These are phyloP conservation scores for Dendronephthya gigantea DNA, from an alignment of 64 coral and sea anemone genomes.

Conservation along the genomic window DNA sequence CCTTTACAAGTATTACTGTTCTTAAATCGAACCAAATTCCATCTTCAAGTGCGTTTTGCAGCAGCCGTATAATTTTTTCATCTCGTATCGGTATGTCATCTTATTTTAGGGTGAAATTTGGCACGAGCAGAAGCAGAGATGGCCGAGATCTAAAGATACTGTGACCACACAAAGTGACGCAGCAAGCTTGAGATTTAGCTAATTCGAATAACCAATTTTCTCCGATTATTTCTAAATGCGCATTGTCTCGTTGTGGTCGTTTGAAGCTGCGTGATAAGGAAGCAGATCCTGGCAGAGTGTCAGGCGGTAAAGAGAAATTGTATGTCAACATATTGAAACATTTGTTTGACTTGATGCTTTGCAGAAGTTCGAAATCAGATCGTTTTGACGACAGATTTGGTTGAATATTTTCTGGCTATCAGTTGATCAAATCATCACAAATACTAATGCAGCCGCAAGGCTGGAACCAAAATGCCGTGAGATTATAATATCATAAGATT, in stretches of 20 bases:
- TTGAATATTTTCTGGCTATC: background rate
- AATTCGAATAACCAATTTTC: background rate
- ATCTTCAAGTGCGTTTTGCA: background rate
- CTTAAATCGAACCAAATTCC: background rate
- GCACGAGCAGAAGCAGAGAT: background rate
- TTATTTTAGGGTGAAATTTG: background rate
- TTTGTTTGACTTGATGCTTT: slow-evolving; percentile 5
- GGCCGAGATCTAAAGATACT: background rate
- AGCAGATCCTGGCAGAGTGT: background rate
- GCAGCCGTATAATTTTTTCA: background rate
- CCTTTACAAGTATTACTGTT: background rate
- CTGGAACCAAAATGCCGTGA: background rate
- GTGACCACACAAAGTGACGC: background rate
- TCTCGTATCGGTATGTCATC: background rate
- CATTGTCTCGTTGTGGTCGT: background rate
- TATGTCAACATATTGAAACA: slow-evolving; percentile 4
- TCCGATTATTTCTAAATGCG: background rate
- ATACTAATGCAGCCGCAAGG: background rate
- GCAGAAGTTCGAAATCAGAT: slow-evolving; percentile 3
- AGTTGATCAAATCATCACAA: background rate
- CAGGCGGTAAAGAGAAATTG: background rate
- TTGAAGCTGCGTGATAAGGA: background rate
- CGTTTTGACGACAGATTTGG: slow-evolving; percentile 12
- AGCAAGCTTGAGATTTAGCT: background rate
- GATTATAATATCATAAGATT: background rate